These are phyloP conservation scores for Ellobius talpinus DNA, from an alignment of 2,113 vertebrate species.

Conservation along the genomic window DNA sequence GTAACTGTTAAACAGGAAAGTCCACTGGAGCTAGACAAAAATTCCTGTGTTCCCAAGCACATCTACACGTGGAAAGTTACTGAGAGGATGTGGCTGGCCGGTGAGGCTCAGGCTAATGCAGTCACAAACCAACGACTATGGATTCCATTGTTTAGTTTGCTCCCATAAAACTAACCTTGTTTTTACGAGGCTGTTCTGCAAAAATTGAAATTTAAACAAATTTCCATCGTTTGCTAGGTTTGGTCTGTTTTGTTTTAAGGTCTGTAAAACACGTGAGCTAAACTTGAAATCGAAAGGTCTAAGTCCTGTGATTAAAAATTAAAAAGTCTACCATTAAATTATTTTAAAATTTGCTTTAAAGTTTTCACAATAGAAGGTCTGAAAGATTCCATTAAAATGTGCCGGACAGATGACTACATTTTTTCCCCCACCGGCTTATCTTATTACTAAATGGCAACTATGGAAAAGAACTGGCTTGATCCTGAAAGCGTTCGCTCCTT, in stretches of 20 bases:
- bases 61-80: constrained; percentile 72
- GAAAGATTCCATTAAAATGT: constrained; percentile 38
- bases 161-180: constrained; percentile 24
- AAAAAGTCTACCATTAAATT: constrained; percentile 26
- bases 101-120: neutral
- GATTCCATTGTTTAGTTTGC: neutral
- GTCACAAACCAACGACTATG: neutral
- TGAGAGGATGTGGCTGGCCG: neutral
- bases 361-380: constrained; percentile 36
- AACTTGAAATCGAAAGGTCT: neutral
- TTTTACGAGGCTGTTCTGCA: constrained; percentile 38
- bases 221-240: neutral
- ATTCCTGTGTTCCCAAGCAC: constrained; percentile 62
- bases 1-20: constrained; percentile 51
- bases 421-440: constrained; percentile 24
- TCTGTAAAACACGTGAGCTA: neutral
- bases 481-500: constrained; percentile 8
- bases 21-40: neutral
- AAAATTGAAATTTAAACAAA: constrained; percentile 70
- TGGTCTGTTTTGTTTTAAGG: constrained; percentile 33
- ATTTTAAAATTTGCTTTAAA: neutral
- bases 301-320: neutral
- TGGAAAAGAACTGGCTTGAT: constrained; percentile 11
- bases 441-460: constrained; percentile 30
- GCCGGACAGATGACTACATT: constrained; percentile 29